Conservation (phyloP, 2,797 vertebrate species). For the Gymnopithys bicolor region DNA sequence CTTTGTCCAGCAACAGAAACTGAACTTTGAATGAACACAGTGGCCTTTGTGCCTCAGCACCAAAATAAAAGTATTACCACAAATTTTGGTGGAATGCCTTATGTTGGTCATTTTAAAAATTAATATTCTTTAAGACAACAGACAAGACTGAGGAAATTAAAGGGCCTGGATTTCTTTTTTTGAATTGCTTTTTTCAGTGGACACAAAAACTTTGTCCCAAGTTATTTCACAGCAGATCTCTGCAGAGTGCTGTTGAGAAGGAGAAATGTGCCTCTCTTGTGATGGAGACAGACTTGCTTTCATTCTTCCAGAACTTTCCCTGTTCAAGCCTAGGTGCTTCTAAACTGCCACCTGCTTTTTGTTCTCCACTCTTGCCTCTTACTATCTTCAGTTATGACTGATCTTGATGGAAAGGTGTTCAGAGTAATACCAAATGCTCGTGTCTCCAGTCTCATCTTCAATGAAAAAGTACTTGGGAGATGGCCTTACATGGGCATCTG, state of each 20-base stretch:
- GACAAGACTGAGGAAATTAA: neutral
- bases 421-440: neutral
- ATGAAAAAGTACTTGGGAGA: neutral
- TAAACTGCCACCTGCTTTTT: neutral
- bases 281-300: neutral
- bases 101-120: neutral
- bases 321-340: neutral
- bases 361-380: neutral
- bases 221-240: neutral
- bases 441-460: neutral
- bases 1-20: neutral
- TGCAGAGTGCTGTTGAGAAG: neutral
- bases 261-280: neutral
- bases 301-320: neutral
- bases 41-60: neutral
- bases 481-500: neutral
- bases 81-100: neutral
- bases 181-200: neutral
- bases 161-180: neutral
- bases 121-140: neutral
- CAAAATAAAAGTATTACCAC: neutral
- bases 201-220: neutral
- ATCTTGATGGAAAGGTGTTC: neutral
- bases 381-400: neutral
- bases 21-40: neutral